Evolutionary conservation across 2,797 vertebrate species (phyloP).

Genomic region (Antennarius maculatus): DNA sequence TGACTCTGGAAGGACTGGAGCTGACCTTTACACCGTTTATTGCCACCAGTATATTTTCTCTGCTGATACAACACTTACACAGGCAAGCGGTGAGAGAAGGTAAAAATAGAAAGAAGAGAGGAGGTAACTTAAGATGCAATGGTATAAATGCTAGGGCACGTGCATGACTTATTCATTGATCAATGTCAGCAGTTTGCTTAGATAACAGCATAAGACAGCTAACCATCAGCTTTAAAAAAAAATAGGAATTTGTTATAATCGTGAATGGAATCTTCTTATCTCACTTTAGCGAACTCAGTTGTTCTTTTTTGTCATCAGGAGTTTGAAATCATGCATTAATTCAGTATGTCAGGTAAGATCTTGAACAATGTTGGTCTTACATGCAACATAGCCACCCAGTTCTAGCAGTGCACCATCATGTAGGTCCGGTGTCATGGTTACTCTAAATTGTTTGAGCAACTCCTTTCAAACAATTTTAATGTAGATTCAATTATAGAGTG

Average conservation of each 20-base stretch:
- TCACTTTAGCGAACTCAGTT: slow-evolving; percentile 1
- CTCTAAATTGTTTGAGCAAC: too few species aligned
- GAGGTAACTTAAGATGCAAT: slow-evolving; percentile 12
- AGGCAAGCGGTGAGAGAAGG: slow-evolving; percentile 14
- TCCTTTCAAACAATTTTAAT: too few species aligned
- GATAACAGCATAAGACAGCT: slow-evolving; percentile 24
- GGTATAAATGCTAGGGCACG: slow-evolving; percentile 34
- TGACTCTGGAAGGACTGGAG: slow-evolving; percentile 43
- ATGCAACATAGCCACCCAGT: neutral
- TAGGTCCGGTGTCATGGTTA: slow-evolving; percentile 3
- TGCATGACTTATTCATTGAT: slow-evolving; percentile 43
- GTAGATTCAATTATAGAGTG: too few species aligned
- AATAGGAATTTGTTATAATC: neutral
- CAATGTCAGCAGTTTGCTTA: slow-evolving; percentile 43
- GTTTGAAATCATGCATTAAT: slow-evolving; percentile 8
- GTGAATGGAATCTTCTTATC: slow-evolving; percentile 4
- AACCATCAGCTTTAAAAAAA: slow-evolving; percentile 18
- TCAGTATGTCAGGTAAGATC: slow-evolving; percentile 19
- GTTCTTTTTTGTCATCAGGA: neutral
- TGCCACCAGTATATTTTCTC: slow-evolving; percentile 55
- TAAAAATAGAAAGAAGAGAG: slow-evolving; percentile 19
- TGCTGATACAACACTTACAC: slow-evolving; percentile 57
- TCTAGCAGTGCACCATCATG: neutral
- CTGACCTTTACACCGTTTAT: slow-evolving; percentile 67
- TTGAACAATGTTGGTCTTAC: neutral